Evolutionary conservation across 2,797 vertebrate genomes (phyloP).

Genomic region (Uromys caudimaculatus): DNA sequence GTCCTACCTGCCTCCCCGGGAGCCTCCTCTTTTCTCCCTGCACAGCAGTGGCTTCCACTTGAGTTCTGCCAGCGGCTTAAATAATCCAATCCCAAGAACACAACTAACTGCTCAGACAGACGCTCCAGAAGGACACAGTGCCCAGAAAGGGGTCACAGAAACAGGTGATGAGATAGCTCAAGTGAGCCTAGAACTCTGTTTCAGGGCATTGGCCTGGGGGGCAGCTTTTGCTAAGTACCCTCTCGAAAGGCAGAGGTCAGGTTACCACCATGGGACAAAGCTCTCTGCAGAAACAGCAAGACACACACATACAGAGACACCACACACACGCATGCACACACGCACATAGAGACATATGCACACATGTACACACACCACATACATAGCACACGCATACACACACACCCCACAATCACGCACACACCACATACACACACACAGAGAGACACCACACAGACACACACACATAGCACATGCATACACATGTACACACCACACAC

Average conservation of each 20-base stretch:
- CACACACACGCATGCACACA: background rate
- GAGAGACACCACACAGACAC: too few species aligned
- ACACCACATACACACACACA: too few species aligned
- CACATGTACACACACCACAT: too few species aligned
- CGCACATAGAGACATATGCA: too few species aligned
- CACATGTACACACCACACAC: too few species aligned
- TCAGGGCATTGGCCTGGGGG: constrained; percentile 84
- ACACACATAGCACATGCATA: too few species aligned
- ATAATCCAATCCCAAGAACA: background rate
- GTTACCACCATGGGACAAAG: constrained; percentile 83
- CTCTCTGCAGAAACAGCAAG: constrained; percentile 71
- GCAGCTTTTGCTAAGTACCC: constrained; percentile 83
- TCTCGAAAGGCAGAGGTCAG: constrained; percentile 84
- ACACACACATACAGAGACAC: background rate
- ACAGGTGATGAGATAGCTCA: constrained; percentile 82
- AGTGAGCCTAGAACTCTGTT: constrained; percentile 83
- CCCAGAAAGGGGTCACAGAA: background rate
- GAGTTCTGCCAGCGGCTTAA: accelerated
- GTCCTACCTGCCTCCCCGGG: accelerated
- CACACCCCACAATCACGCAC: too few species aligned
- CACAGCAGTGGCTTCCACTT: background rate
- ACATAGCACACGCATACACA: too few species aligned
- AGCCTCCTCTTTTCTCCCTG: background rate
- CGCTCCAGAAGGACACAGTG: background rate
- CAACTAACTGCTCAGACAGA: background rate